These are phyloP conservation scores for Scalopus aquaticus DNA, from an alignment of 2,113 vertebrate genomes.

Conservation along the genomic window DNA sequence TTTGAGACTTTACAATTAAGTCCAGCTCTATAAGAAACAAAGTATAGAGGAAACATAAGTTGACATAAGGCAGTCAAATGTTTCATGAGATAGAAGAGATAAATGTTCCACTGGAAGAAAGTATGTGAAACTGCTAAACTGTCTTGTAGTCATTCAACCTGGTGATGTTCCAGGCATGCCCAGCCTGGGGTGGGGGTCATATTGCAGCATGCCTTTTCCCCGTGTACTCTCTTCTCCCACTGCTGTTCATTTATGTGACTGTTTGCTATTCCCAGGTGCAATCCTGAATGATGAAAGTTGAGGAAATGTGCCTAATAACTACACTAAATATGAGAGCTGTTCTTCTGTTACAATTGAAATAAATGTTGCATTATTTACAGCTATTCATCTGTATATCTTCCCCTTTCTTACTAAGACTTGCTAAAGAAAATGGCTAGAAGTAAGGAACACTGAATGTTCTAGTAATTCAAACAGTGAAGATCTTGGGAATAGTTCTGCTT, in stretches of 20 bases:
- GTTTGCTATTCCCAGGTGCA: neutral
- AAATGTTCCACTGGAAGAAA: neutral
- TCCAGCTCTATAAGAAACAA: too few relatives aligned
- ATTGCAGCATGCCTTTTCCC: accelerated
- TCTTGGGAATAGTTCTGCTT: constrained; percentile 15
- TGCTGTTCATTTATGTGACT: neutral
- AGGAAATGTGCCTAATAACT: neutral
- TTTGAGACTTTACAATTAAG: too few relatives aligned
- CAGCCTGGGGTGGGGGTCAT: accelerated
- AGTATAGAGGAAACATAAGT: neutral
- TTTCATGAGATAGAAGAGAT: neutral
- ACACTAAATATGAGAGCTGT: neutral
- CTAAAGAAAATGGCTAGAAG: neutral
- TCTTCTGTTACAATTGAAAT: neutral
- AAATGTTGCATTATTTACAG: neutral
- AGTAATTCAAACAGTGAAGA: neutral
- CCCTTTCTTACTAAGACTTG: neutral
- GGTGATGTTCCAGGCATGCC: accelerated
- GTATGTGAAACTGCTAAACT: neutral
- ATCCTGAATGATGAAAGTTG: neutral
- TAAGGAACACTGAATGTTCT: neutral
- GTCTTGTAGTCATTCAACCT: neutral
- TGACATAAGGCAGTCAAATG: neutral
- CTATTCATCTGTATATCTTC: neutral
- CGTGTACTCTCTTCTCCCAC: neutral